Evolutionary conservation across 2,888 invertebrate species (phyloP).

Genomic region (Strigamia crassipes): DNA sequence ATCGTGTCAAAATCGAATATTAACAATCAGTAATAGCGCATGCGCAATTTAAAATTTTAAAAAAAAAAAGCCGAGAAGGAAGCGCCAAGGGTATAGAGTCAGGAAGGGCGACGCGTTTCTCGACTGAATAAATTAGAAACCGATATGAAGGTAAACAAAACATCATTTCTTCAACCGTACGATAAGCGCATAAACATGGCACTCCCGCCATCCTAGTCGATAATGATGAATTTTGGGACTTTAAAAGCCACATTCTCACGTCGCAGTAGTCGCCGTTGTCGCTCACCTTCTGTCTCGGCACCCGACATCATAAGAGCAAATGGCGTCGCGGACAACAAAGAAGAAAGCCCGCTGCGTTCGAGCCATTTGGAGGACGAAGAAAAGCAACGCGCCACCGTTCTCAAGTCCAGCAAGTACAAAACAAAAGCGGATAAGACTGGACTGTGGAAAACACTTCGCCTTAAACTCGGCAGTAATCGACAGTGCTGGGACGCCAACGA

Average conservation of each 20-base stretch:
- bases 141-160: background rate
- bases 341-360: background rate
- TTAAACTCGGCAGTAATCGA: slow-evolving; percentile 16
- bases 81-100: background rate
- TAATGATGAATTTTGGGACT: slow-evolving; percentile 37
- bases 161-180: background rate
- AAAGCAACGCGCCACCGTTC: background rate
- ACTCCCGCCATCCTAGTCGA: background rate
- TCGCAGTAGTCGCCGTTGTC: background rate
- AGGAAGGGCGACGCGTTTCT: background rate
- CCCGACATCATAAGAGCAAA: slow-evolving; percentile 34
- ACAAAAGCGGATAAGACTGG: slow-evolving; percentile 14
- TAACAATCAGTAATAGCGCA: background rate
- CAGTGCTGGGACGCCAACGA: slow-evolving; percentile 46
- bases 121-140: background rate
- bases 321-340: slow-evolving; percentile 44
- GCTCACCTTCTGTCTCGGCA: background rate
- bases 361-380: background rate
- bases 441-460: slow-evolving; percentile 45
- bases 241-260: slow-evolving; percentile 42
- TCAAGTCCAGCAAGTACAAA: slow-evolving; percentile 36
- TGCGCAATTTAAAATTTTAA: background rate
- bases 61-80: background rate
- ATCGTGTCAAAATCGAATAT: background rate
- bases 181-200: background rate